Conservation (phyloP, 2,113 vertebrate species). For the Tragulus kanchil region DNA sequence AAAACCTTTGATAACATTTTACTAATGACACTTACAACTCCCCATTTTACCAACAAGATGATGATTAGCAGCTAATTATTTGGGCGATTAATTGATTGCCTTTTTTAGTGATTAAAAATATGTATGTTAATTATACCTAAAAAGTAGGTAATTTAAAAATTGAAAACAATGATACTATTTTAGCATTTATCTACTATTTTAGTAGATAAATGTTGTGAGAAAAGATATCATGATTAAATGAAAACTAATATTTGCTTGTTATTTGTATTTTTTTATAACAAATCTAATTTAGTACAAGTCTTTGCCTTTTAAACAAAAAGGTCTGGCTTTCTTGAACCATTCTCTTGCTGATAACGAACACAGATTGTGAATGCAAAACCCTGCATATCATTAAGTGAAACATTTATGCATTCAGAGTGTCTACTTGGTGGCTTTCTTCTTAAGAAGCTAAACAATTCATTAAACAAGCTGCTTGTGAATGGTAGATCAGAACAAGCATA, state of each 20-base stretch:
- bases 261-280: slow-evolving; percentile 54
- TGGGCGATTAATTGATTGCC: slow-evolving; percentile 55
- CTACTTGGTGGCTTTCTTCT: slow-evolving; percentile 71
- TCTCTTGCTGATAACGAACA: slow-evolving; percentile 58
- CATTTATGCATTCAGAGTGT: slow-evolving; percentile 73
- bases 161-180: slow-evolving; percentile 9
- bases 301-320: slow-evolving; percentile 46
- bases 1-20: slow-evolving; percentile 25
- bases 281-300: slow-evolving; percentile 23
- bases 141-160: slow-evolving; percentile 37
- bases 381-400: slow-evolving; percentile 68
- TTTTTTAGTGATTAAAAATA: slow-evolving; percentile 59
- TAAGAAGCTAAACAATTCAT: slow-evolving; percentile 77
- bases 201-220: background rate
- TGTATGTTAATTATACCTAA: slow-evolving; percentile 3
- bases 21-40: slow-evolving; percentile 47
- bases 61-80: slow-evolving; percentile 58
- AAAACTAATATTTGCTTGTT: slow-evolving; percentile 40
- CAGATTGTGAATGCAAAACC: slow-evolving; percentile 49
- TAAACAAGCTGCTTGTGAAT: slow-evolving; percentile 73
- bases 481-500: slow-evolving; percentile 58
- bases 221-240: background rate
- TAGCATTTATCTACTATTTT: background rate
- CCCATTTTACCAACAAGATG: slow-evolving; percentile 57
- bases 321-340: slow-evolving; percentile 26